A percentile compares a stretch with the other conserved stretches of the same genome.
These are phyloP conservation scores for Catostomus latipinnis DNA, from an alignment of 2,797 vertebrate species.

Conservation along the genomic window DNA sequence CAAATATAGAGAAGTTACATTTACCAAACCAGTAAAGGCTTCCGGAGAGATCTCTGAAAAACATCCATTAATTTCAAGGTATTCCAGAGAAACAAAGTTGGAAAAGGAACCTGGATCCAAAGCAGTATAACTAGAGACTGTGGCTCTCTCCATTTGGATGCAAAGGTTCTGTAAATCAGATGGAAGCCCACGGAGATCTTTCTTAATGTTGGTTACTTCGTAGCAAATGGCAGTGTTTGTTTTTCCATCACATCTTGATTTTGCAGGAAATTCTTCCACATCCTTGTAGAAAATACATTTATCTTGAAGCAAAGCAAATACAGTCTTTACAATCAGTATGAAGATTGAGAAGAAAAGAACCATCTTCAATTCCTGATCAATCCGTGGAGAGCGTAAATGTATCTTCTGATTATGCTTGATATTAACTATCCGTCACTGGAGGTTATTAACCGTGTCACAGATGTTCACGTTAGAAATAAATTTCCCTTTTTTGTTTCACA, in stretches of 20 bases:
- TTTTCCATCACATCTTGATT: neutral
- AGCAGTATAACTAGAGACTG: neutral
- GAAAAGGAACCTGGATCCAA: slow-evolving; percentile 1
- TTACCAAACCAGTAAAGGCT: slow-evolving; percentile 19
- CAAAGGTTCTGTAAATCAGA: slow-evolving; percentile 2
- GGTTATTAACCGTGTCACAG: neutral
- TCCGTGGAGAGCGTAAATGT: too few species aligned
- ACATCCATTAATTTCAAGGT: slow-evolving; percentile 6
- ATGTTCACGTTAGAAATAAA: neutral
- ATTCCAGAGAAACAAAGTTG: neutral
- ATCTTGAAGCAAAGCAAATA: neutral
- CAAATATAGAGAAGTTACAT: neutral
- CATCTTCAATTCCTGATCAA: neutral
- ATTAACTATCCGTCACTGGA: neutral
- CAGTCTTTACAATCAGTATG: neutral
- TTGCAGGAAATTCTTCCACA: neutral
- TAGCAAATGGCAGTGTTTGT: neutral
- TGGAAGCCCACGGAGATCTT: neutral
- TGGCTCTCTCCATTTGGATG: neutral
- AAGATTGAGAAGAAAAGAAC: neutral
- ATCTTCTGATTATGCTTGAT: neutral
- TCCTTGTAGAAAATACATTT: neutral
- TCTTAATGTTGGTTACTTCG: neutral
- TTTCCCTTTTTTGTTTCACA: neutral
- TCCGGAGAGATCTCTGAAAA: slow-evolving; percentile 10